These are phyloP conservation scores for Molanna angustata DNA, from an alignment of 2,888 invertebrate species.

Conservation along the genomic window DNA sequence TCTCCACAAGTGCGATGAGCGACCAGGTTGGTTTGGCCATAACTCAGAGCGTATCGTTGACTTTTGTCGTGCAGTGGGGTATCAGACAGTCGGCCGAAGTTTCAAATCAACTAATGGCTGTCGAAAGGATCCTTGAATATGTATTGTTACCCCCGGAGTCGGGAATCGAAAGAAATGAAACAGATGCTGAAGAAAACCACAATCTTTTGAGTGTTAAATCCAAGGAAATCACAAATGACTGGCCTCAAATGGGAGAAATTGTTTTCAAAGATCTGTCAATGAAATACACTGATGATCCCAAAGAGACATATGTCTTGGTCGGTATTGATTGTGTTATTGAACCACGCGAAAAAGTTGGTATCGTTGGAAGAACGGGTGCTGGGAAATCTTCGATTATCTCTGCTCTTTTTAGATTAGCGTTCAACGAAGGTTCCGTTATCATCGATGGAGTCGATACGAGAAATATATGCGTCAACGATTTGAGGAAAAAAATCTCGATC, in stretches of 20 bases:
- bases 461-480: conserved; percentile 51
- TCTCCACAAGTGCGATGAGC: conserved; percentile 51
- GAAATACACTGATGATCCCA: conserved; percentile 46
- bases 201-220: conserved; percentile 5
- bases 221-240: conserved; percentile 41
- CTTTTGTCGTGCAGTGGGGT: conserved; percentile 69
- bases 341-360: conserved; percentile 58
- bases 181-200: conserved; percentile 10
- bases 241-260: conserved; percentile 53
- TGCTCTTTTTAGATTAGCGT: conserved; percentile 67
- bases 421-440: conserved; percentile 57
- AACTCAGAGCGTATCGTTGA: conserved; percentile 60
- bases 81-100: conserved; percentile 83
- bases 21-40: conserved; percentile 65
- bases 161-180: conserved; percentile 26
- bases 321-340: conserved; percentile 50
- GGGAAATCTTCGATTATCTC: conserved; percentile 70
- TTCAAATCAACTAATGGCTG: conserved; percentile 72
- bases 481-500: conserved; percentile 62
- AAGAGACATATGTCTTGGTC: conserved; percentile 55
- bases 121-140: conserved; percentile 84
- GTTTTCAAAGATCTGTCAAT: conserved; percentile 50
- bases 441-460: conserved; percentile 64
- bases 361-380: conserved; percentile 74
- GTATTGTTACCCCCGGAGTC: conserved; percentile 61